phyloP scores from a whole-genome alignment of 2,113 vertebrate species.

The Corythoichthys haematopterus region DNA sequence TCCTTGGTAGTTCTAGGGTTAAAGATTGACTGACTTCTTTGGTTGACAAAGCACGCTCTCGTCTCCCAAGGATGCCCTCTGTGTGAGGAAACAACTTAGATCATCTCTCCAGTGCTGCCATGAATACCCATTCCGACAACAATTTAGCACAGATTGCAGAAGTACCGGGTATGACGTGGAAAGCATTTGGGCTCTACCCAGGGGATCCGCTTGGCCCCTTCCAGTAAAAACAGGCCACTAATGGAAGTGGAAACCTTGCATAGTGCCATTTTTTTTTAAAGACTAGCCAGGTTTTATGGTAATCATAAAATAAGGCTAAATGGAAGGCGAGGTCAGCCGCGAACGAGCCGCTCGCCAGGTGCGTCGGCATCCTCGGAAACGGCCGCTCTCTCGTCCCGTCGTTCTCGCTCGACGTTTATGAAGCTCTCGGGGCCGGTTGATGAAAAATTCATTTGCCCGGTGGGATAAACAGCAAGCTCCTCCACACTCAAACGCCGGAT shows the following conservation, averaged over 20 bases:
- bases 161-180: constrained; percentile 42
- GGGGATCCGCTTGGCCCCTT: constrained; percentile 82
- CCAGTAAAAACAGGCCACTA: constrained; percentile 83
- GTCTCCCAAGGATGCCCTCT: constrained; percentile 25
- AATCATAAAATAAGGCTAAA: constrained; percentile 79
- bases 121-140: constrained; percentile 48
- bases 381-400: constrained; percentile 10
- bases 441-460: constrained; percentile 83
- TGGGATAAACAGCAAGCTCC: constrained; percentile 70
- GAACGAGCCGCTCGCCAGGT: constrained; percentile 64
- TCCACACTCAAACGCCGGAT: constrained; percentile 58
- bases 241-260: constrained; percentile 78
- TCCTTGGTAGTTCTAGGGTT: no score
- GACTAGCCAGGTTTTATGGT: constrained; percentile 82
- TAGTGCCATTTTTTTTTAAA: constrained; percentile 66
- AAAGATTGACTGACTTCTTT: no score
- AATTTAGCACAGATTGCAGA: constrained; percentile 55
- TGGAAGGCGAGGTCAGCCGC: constrained; percentile 67
- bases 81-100: constrained; percentile 19
- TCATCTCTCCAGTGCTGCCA: constrained; percentile 22
- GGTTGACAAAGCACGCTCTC: not conserved
- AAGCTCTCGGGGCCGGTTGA: constrained; percentile 79
- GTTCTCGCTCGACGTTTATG: constrained; percentile 70
- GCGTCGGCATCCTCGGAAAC: constrained; percentile 72
- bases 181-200: constrained; percentile 63